A percentile compares a stretch with the other conserved stretches of the same genome.
These are phyloP conservation scores for Trachurus trachurus DNA, from an alignment of 2,797 vertebrate genomes.

Conservation along the genomic window DNA sequence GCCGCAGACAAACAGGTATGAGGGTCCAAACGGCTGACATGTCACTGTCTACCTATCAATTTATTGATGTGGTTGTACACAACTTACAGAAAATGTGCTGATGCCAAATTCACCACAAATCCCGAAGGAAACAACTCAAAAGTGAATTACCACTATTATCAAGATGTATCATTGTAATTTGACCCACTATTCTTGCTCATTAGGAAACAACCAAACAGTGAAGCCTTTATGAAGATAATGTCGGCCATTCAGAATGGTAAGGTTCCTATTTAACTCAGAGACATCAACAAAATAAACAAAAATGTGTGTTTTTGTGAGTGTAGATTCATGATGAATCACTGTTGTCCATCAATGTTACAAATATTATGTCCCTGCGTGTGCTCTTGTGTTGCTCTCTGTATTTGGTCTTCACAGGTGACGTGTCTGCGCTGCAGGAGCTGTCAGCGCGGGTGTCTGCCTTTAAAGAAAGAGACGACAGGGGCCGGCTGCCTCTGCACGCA, in stretches of 20 bases:
- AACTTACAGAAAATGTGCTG: neutral
- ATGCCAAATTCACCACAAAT: constrained; percentile 1
- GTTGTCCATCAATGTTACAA: neutral
- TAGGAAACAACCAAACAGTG: constrained; percentile 83
- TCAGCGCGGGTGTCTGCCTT: constrained; percentile 82
- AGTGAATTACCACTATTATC: neutral
- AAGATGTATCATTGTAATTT: neutral
- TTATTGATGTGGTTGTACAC: neutral
- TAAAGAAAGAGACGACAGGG: constrained; percentile 87
- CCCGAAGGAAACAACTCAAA: neutral
- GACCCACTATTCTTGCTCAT: constrained; percentile 7
- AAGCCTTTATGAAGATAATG: constrained; percentile 87
- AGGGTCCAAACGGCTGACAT: neutral
- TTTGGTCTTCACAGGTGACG: constrained; percentile 81
- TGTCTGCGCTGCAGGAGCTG: constrained; percentile 82
- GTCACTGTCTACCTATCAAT: neutral
- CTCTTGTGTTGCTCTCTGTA: neutral
- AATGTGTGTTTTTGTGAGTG: neutral
- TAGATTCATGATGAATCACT: neutral
- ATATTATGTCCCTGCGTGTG: neutral
- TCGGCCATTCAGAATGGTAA: constrained; percentile 88
- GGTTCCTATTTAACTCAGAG: neutral
- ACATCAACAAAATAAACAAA: neutral
- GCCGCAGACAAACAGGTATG: constrained; percentile 82
- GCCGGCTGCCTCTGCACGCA: constrained; percentile 88